Percentiles rank a stretch among this genome's conserved stretches.
Evolutionary conservation across 2,797 vertebrate species (phyloP).

Genomic region (Betta splendens): DNA sequence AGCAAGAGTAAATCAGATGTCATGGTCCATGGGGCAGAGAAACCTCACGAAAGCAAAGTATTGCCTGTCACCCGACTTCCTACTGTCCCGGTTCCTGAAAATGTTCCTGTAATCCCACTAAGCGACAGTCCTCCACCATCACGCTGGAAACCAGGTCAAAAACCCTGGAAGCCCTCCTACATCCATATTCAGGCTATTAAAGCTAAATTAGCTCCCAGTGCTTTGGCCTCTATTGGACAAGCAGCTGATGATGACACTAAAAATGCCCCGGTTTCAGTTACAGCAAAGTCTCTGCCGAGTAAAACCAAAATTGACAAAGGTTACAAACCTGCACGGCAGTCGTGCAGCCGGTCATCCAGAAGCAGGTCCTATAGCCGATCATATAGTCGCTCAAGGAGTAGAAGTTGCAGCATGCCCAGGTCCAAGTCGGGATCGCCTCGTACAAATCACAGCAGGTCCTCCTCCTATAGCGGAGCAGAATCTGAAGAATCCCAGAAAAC

Average conservation of each 20-base stretch:
- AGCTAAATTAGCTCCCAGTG: conserved; percentile 80
- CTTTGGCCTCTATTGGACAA: conserved; percentile 70
- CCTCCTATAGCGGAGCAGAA: conserved; percentile 83
- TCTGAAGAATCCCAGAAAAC: conserved; percentile 81
- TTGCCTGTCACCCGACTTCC: conserved; percentile 59
- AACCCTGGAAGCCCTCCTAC: conserved; percentile 98
- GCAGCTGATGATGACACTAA: conserved; percentile 63
- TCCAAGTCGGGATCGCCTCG: conserved; percentile 83
- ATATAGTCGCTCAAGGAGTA: conserved; percentile 82
- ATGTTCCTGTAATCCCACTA: conserved; percentile 88
- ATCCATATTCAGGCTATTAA: conserved; percentile 92
- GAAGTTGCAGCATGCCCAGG: conserved; percentile 83
- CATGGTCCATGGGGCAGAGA: conserved; percentile 67
- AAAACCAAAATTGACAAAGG: conserved; percentile 78
- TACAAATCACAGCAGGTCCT: conserved; percentile 80
- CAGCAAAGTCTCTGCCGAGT: conserved; percentile 60
- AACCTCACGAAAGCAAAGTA: conserved; percentile 74
- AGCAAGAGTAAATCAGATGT: conserved; percentile 77
- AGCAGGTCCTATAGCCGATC: conserved; percentile 84
- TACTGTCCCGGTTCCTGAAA: conserved; percentile 79
- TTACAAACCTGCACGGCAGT: conserved; percentile 71
- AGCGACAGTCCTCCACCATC: conserved; percentile 98
- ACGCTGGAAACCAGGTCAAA: conserved; percentile 97
- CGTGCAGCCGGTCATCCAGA: conserved; percentile 84
- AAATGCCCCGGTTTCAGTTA: conserved; percentile 60